Evolutionary conservation across 2,113 vertebrate species (phyloP), one percentile per base, ranked within the genome.

Genomic region (Oryzias melastigma): DNA sequence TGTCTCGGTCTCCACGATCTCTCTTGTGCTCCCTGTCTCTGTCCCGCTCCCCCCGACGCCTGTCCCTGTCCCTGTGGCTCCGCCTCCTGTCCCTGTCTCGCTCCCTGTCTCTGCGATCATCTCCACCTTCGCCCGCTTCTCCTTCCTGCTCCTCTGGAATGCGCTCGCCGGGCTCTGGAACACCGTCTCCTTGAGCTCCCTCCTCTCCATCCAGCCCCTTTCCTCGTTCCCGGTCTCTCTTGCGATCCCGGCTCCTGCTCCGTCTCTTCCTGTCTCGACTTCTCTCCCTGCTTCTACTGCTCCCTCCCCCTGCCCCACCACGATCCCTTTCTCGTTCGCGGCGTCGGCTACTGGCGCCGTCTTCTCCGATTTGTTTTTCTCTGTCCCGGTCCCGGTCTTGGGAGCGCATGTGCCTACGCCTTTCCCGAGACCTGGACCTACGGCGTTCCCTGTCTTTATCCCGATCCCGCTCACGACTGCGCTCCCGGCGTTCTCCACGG

Each of bases 341-440:
- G 4, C 91, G 87, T 5, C 95, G 58, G 47, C 16, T 66, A 5
- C 71, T 18, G 1, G 40, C 29, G 0, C 14, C 24, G 12, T 78
- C 82, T 25, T 77, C 92, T 65, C 25, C 87, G 66, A 16, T 89
- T 53, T 42, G 86, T 0, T 58, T 3, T 2, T 1, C 70, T 65
- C 80, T 63, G 0, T 88, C 85, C 13, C 77, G 62, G 16, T 88
- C 84, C 65, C 86, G 83, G 5, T 91, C 91, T 5, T 91, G 90
- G 48, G 95, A 94, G 0, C 92, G 87, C 48, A 93, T 90, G 14
- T 83, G 88, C 0, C 94, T 83, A 1, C 95, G 91, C 0, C 94
- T 84, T 5, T 95, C 95, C 0, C 94, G 90, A 14, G 95, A 95
- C 18, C 95, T 87, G 49, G 94, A 92, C 48, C 94, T 74, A 1